Conservation (phyloP, 2,113 vertebrate species). For the Hippocampus barbouri region DNA sequence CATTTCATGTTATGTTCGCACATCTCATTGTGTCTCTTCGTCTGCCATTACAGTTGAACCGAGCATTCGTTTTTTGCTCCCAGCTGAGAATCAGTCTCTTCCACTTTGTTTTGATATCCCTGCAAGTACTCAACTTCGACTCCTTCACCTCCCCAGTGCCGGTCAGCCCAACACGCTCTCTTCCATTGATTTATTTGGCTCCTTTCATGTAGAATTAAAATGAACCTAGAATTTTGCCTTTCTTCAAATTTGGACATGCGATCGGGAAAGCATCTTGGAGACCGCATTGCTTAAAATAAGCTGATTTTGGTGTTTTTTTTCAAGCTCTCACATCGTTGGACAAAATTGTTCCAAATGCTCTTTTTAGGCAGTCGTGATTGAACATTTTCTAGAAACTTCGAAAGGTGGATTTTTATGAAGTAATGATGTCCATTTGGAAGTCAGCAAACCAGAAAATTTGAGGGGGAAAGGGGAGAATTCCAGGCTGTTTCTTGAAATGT, state of each 20-base stretch:
- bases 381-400: background rate
- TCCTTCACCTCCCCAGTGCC: conserved; percentile 48
- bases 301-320: background rate
- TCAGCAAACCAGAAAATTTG: no score
- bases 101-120: conserved; percentile 63
- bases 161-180: conserved; percentile 41
- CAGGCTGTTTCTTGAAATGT: background rate
- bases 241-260: background rate
- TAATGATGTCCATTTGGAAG: no score
- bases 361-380: background rate
- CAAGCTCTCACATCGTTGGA: background rate
- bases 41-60: conserved; percentile 11
- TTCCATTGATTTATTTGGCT: background rate
- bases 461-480: background rate
- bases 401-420: background rate
- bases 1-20: background rate
- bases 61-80: conserved; percentile 52
- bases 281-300: background rate
- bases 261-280: background rate
- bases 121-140: conserved; percentile 29
- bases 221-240: background rate
- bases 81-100: conserved; percentile 28
- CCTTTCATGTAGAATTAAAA: background rate
- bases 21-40: conserved; percentile 7
- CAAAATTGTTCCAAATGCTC: background rate